These are phyloP conservation scores for Caracal caracal DNA, from an alignment of 2,113 vertebrate genomes.

Conservation along the genomic window DNA sequence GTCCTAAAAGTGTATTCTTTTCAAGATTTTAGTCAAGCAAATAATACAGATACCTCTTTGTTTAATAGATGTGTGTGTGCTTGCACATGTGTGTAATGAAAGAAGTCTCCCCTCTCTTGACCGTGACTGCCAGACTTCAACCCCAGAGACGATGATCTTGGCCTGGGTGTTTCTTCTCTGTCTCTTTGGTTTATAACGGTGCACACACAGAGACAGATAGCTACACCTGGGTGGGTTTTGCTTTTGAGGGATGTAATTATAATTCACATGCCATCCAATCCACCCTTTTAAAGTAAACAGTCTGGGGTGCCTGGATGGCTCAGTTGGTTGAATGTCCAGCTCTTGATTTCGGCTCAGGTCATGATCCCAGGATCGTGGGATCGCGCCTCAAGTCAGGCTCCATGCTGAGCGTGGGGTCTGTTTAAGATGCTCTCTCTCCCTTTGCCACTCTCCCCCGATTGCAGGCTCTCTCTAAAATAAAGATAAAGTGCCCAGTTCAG, in stretches of 20 bases:
- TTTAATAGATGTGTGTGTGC: not conserved
- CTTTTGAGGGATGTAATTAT: not conserved
- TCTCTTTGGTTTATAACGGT: not conserved
- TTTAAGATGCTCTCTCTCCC: too few species aligned
- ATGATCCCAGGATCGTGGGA: too few species aligned
- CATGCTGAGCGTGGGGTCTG: too few species aligned
- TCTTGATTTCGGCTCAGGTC: too few species aligned
- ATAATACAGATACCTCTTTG: not conserved
- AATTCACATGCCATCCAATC: not conserved
- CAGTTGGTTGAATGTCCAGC: too few species aligned
- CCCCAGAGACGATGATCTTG: not conserved
- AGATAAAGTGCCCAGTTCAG: not conserved
- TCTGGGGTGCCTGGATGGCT: too few species aligned
- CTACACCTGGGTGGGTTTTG: not conserved
- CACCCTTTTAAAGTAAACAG: not conserved
- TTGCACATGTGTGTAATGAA: not conserved
- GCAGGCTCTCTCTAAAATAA: too few species aligned
- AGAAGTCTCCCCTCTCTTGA: not conserved
- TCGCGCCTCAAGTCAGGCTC: too few species aligned
- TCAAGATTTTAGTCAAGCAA: not conserved
- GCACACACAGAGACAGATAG: not conserved
- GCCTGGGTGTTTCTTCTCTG: not conserved
- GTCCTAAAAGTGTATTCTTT: not conserved
- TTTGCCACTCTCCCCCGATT: too few species aligned
- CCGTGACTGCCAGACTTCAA: not conserved